Conservation (phyloP, 2,113 vertebrate genomes). For the Chloroceryle aenea region DNA sequence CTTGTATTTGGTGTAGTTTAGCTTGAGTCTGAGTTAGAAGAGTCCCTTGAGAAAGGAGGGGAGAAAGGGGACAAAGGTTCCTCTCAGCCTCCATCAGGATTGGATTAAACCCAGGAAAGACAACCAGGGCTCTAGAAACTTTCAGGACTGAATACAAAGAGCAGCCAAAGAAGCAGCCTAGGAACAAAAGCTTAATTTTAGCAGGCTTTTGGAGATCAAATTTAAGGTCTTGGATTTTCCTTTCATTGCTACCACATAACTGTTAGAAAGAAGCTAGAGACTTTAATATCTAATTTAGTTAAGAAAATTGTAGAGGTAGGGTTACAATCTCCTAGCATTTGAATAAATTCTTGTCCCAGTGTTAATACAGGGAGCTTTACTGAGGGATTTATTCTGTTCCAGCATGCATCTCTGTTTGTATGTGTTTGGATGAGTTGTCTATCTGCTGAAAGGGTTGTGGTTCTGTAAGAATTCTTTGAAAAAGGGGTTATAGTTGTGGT, state of each 20-base stretch:
- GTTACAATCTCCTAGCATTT: neutral
- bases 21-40: neutral
- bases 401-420: neutral
- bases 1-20: neutral
- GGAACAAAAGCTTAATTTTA: conserved; percentile 21
- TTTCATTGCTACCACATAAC: neutral
- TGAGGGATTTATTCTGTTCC: conserved; percentile 13
- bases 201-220: conserved; percentile 6
- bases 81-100: neutral
- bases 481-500: neutral
- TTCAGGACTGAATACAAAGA: neutral
- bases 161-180: neutral
- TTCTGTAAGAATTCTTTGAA: conserved; percentile 4
- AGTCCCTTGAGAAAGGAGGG: neutral
- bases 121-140: neutral
- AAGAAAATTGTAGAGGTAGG: neutral
- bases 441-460: neutral
- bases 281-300: neutral
- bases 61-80: neutral
- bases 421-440: neutral
- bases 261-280: neutral
- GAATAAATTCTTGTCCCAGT: conserved; percentile 4
- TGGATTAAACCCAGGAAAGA: conserved; percentile 29
- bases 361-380: neutral
- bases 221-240: neutral